These are phyloP conservation scores for Pelodiscus sinensis DNA, from an alignment of 2,113 vertebrate genomes.

Conservation along the genomic window DNA sequence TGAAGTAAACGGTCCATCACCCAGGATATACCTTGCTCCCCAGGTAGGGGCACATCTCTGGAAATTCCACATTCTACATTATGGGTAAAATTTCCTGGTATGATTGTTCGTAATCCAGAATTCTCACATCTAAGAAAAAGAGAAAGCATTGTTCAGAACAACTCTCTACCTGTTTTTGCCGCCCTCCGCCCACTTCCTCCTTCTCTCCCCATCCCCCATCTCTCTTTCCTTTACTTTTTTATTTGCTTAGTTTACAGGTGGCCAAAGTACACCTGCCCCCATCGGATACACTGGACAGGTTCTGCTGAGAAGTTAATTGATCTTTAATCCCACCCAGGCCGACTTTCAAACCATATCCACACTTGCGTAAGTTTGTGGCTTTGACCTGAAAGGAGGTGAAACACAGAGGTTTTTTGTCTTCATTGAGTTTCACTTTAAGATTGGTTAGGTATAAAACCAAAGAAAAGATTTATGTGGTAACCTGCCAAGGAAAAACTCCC, in stretches of 20 bases:
- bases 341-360: background rate
- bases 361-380: background rate
- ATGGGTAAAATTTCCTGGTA: conserved; percentile 73
- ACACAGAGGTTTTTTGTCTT: background rate
- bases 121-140: conserved; percentile 61
- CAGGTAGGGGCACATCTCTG: rapidly evolving
- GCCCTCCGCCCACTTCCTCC: background rate
- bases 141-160: background rate
- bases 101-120: conserved; percentile 32
- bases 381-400: background rate
- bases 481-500: background rate
- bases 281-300: background rate
- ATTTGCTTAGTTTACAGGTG: background rate
- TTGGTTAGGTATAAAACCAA: background rate
- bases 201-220: background rate
- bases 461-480: background rate
- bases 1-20: background rate
- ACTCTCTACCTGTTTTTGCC: too few species aligned
- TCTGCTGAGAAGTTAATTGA: background rate
- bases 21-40: conserved; percentile 30
- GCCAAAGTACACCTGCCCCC: background rate
- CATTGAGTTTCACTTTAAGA: background rate
- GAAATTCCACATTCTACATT: conserved; percentile 34
- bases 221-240: background rate
- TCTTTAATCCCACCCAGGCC: background rate